Evolutionary conservation across 1,140 invertebrate genomes (phyloP).

Genomic region (Sitobion miscanthi): DNA sequence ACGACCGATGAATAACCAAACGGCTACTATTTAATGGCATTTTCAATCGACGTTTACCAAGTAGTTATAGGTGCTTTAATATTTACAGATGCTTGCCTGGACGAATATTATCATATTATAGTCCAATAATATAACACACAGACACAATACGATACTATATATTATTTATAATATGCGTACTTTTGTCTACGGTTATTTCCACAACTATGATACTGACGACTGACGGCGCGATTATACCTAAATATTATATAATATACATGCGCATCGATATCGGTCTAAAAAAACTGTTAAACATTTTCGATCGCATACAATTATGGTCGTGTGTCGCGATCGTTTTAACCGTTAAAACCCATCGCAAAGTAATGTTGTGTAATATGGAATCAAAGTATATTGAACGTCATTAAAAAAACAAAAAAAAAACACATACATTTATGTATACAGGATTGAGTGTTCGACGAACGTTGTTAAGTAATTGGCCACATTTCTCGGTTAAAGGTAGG

Average conservation of each 20-base stretch:
- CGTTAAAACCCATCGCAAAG: neutral
- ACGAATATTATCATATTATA: too few species aligned
- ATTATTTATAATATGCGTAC: neutral
- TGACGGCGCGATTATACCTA: too few species aligned
- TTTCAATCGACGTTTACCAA: neutral
- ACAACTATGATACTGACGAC: neutral
- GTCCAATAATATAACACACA: too few species aligned
- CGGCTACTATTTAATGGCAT: neutral
- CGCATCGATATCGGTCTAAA: too few species aligned
- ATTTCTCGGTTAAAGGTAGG: neutral
- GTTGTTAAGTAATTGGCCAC: neutral
- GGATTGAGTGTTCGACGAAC: neutral
- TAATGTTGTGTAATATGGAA: neutral
- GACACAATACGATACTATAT: neutral
- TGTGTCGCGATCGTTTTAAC: neutral
- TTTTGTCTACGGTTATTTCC: neutral
- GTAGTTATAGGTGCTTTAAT: too few species aligned
- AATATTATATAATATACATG: neutral
- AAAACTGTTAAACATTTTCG: neutral
- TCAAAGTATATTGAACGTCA: neutral
- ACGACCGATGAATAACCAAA: neutral
- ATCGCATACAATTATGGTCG: neutral
- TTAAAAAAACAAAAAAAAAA: neutral
- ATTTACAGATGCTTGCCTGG: neutral
- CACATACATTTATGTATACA: neutral